Percentiles rank a stretch among this genome's conserved stretches.
phyloP scores from a whole-genome alignment of 2,797 vertebrate species.

The Hyperoplus lanceolatus region DNA sequence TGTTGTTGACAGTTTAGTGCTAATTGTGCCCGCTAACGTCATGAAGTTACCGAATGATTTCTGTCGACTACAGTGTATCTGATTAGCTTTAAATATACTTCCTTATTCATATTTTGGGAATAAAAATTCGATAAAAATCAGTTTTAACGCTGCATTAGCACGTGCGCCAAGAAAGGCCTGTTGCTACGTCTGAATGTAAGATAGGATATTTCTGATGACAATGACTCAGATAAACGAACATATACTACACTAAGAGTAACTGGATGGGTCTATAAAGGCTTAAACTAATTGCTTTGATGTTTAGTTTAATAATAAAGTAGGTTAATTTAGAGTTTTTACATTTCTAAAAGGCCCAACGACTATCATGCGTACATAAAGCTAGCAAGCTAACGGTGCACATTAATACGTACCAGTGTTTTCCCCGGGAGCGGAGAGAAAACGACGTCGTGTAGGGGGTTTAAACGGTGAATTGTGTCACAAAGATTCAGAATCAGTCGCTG shows the following conservation, averaged over 20 bases:
- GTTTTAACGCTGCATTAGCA: slow-evolving; percentile 44
- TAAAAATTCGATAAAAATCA: fast-evolving
- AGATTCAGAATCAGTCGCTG: not conserved
- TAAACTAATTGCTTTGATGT: fast-evolving
- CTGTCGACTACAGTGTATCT: fast-evolving
- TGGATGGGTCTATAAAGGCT: fast-evolving
- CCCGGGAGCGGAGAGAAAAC: slow-evolving; percentile 38
- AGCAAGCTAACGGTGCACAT: slow-evolving; percentile 41
- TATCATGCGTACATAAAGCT: not conserved
- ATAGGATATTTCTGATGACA: not conserved
- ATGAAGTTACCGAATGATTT: no score
- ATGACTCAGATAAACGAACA: not conserved
- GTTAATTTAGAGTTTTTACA: not conserved
- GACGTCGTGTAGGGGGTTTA: not conserved
- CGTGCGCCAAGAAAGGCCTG: slow-evolving; percentile 67
- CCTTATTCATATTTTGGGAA: fast-evolving
- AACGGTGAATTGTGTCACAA: fast-evolving
- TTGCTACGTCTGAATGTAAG: not conserved
- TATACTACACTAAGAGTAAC: fast-evolving
- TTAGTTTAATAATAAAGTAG: fast-evolving
- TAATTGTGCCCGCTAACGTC: no score
- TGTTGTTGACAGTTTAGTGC: not conserved
- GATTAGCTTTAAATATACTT: not conserved
- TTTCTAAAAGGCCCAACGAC: slow-evolving; percentile 42
- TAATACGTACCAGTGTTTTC: slow-evolving; percentile 69